phyloP scores from a whole-genome alignment of 2,888 invertebrate genomes.

The Drosophila mulleri region DNA sequence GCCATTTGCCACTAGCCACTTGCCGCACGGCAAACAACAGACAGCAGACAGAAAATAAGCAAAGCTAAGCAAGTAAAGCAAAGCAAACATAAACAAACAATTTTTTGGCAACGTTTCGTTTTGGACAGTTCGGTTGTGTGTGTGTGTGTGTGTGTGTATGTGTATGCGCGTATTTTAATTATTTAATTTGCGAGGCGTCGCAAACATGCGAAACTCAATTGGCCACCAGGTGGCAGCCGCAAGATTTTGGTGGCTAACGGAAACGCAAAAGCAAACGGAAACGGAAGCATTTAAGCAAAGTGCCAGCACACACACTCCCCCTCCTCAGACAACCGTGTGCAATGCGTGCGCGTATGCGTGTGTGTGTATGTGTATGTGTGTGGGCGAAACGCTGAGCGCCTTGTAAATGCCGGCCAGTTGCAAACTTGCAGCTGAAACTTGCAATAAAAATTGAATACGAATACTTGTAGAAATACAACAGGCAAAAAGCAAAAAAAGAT shows the following conservation, averaged over 20 bases:
- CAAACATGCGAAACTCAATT: constrained; percentile 42
- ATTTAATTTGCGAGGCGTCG: constrained; percentile 28
- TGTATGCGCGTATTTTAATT: constrained; percentile 24
- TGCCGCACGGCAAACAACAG: constrained; percentile 19
- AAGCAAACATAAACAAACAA: constrained; percentile 43
- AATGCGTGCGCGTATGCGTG: constrained; percentile 13
- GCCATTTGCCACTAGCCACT: constrained; percentile 21
- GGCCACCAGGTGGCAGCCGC: constrained; percentile 52
- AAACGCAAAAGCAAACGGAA: constrained; percentile 59
- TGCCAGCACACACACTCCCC: constrained; percentile 39
- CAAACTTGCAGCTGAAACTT: constrained; percentile 53
- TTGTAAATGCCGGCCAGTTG: constrained; percentile 38
- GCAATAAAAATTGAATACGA: constrained; percentile 63
- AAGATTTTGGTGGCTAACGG: constrained; percentile 57
- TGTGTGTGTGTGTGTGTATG: constrained; percentile 2
- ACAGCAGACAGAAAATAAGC: constrained; percentile 33
- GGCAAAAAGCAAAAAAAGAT: not conserved
- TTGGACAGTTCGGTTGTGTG: not conserved
- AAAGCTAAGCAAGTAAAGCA: constrained; percentile 1
- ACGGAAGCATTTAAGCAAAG: constrained; percentile 68
- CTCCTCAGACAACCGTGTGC: constrained; percentile 2
- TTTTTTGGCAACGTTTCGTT: constrained; percentile 15
- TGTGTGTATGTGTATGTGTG: constrained; percentile 20
- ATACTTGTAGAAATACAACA: constrained; percentile 17
- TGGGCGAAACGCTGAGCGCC: constrained; percentile 29